phyloP scores from a whole-genome alignment of 2,113 vertebrate species.

The Phalacrocorax brasilianus region DNA sequence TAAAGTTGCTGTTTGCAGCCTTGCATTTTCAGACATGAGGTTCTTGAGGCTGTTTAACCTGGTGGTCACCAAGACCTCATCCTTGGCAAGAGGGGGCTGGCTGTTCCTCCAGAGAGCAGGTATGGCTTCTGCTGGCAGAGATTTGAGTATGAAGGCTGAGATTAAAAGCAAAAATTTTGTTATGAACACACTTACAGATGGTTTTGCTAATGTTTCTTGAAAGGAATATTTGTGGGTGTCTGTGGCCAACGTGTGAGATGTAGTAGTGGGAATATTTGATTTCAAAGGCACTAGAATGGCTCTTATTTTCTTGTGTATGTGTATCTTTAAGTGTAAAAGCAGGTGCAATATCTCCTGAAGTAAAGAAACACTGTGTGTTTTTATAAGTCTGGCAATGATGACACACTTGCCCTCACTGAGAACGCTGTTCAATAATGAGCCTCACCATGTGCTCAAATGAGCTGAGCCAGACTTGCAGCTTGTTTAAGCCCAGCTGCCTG shows the following conservation, averaged over 20 bases:
- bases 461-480: constrained; percentile 29
- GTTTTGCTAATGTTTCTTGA: background rate
- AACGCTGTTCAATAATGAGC: constrained; percentile 32
- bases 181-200: background rate
- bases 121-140: background rate
- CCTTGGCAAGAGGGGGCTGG: background rate
- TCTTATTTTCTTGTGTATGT: fast-evolving
- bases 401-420: constrained; percentile 49
- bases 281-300: background rate
- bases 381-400: constrained; percentile 1
- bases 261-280: background rate
- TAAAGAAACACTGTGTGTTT: background rate
- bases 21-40: fast-evolving
- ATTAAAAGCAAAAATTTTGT: fast-evolving
- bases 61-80: fast-evolving
- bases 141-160: background rate
- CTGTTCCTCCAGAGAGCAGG: background rate
- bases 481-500: background rate
- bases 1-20: background rate
- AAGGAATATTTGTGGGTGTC: background rate
- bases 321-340: background rate
- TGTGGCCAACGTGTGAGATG: fast-evolving
- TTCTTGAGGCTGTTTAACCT: background rate
- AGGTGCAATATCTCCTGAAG: background rate
- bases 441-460: background rate